phyloP scores from a whole-genome alignment of 2,113 vertebrate species.

The Lynx canadensis region DNA sequence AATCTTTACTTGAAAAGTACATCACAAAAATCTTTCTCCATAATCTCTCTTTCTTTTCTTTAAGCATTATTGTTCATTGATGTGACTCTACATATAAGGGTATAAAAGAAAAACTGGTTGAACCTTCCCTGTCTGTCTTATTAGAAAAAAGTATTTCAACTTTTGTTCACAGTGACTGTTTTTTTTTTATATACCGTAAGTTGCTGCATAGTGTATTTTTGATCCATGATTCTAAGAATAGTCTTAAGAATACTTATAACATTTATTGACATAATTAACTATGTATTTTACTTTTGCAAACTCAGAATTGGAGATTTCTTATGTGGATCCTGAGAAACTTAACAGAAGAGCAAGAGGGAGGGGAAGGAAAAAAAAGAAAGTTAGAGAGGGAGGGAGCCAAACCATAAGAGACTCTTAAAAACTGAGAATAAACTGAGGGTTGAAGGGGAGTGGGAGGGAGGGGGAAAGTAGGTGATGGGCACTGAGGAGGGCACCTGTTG shows the following conservation, averaged over 20 bases:
- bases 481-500: no score
- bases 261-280: not conserved
- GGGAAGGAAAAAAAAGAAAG: no score
- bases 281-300: not conserved
- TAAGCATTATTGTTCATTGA: not conserved
- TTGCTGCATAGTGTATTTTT: not conserved
- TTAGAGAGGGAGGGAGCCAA: no score
- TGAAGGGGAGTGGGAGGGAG: no score
- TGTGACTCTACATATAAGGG: not conserved
- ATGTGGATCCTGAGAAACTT: no score
- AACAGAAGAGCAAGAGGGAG: no score
- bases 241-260: not conserved
- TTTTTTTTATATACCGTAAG: not conserved
- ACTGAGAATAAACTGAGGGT: no score
- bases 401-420: no score
- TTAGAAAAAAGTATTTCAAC: not conserved
- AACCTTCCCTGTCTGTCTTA: not conserved
- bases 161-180: not conserved
- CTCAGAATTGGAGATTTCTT: not conserved
- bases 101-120: not conserved
- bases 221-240: constrained; percentile 27
- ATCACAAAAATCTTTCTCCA: not conserved
- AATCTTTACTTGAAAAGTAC: not conserved
- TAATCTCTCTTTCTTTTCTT: not conserved
- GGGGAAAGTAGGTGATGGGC: no score